phyloP scores from a whole-genome alignment of 2,888 invertebrate species.

The Helobdella robusta region DNA sequence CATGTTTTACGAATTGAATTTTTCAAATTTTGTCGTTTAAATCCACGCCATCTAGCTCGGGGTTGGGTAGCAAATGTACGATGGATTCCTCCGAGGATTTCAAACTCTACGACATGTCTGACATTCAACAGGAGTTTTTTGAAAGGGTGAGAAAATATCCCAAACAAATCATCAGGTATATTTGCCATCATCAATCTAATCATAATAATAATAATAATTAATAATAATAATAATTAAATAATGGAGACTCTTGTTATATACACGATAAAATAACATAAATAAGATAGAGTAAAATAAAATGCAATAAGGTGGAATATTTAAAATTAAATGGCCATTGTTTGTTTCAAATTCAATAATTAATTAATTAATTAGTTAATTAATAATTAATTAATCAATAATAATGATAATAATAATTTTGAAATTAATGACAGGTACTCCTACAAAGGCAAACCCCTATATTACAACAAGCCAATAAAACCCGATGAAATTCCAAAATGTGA shows the following conservation, averaged over 20 bases:
- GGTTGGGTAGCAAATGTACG: no score
- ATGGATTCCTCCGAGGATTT: not conserved
- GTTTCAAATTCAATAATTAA: not conserved
- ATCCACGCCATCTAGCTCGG: no score
- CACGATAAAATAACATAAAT: no score
- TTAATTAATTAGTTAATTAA: not conserved
- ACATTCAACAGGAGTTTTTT: not conserved
- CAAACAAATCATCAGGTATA: slow-evolving; percentile 10
- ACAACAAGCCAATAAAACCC: not conserved
- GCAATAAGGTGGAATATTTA: no score
- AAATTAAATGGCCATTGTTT: not conserved
- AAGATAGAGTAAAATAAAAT: no score
- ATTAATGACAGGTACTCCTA: not conserved
- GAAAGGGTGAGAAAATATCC: slow-evolving; percentile 8
- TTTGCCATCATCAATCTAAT: no score
- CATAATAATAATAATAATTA: no score
- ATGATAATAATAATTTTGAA: not conserved
- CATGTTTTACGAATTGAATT: no score
- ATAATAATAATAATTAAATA: no score
- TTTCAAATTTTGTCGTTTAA: no score
- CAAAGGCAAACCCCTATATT: not conserved
- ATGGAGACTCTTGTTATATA: no score
- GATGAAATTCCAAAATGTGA: not conserved
- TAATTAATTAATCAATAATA: not conserved
- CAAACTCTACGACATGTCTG: not conserved